Evolutionary conservation across 2,888 invertebrate species (phyloP).

Genomic region (Callosobruchus maculatus): DNA sequence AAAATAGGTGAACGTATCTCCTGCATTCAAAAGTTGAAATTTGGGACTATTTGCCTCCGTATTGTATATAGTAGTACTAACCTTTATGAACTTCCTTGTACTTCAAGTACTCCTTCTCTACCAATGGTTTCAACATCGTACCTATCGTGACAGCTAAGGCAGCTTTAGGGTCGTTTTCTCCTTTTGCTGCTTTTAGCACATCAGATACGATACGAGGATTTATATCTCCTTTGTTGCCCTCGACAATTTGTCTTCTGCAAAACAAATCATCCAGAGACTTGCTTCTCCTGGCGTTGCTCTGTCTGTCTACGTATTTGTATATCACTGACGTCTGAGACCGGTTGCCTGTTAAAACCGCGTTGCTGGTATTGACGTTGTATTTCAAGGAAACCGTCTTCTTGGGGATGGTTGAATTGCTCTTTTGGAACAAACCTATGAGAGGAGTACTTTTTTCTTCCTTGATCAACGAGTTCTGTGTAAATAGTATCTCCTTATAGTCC

Average conservation of each 20-base stretch:
- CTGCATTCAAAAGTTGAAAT: too few relatives aligned
- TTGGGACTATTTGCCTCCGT: too few relatives aligned
- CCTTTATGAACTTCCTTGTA: constrained; percentile 26
- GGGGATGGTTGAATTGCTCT: background rate
- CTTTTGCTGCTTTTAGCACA: background rate
- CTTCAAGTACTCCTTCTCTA: constrained; percentile 24
- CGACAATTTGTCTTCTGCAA: background rate
- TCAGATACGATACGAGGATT: background rate
- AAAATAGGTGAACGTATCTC: too few relatives aligned
- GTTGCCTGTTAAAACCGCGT: background rate
- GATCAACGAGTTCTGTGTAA: background rate
- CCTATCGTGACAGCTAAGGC: constrained; percentile 16
- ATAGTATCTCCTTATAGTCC: background rate
- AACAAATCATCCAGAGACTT: background rate
- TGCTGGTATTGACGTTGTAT: background rate
- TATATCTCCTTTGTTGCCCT: background rate
- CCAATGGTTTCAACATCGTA: constrained; percentile 22
- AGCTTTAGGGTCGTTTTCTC: background rate
- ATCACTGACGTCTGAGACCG: background rate
- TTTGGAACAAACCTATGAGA: background rate
- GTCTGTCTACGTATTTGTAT: background rate
- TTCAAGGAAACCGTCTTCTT: background rate
- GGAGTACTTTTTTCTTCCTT: background rate
- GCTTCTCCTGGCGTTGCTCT: background rate
- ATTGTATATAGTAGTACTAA: too few relatives aligned